Base-by-base conservation (phyloP, 1,140 invertebrate genomes). In the Nephotettix cincticeps region DNA sequence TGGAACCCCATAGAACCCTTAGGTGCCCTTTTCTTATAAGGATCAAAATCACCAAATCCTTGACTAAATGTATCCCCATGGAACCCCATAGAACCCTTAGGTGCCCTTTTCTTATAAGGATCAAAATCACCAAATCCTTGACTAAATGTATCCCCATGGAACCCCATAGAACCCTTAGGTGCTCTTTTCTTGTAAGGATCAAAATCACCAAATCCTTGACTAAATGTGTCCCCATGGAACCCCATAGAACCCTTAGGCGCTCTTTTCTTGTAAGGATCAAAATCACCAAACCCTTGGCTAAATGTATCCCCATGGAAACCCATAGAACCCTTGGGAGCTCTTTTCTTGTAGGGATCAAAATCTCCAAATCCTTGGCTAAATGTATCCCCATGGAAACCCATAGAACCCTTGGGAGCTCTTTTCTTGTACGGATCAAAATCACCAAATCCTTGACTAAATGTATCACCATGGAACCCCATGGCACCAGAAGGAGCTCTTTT, bases 401-500 rank as follows among this genome's bases (percentile, higher is more conserved):
- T 67, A 0, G 78, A 71, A 70, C 77, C 76, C 74, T 82, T 81
- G 76, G 79, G 79, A 61, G 75, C 78, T 13, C 74, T 29, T 70
- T 80, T 77, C 67, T 81, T 81, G 73, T 83, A 79, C 0, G 81
- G 78, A 6, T 80, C 79, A 71, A 82, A 83, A 56, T 81, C 79
- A n/a, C 82, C 82, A 64, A 83, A 83, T 17, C 80, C 80, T 61
- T 80, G 75, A 68, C 78, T 79, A 71, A 84, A 84, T n/a, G 82
- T 80, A 72, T 70, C 73, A 17, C 78, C 81, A 64, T 84, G 78
- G 73, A 83, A 83, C 4, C 83, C 74, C 40, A 64, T 72, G 61
- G 78, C 74, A 23, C 68, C 76, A 73, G 75, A 76, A 19, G 43
- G 23, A 13, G 73, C 40, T 40, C 74, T 67, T 65, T 79, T 79